Base-by-base conservation (phyloP, 1,140 invertebrate genomes). In the fruit fly (Drosophila melanogaster) region DNA sequence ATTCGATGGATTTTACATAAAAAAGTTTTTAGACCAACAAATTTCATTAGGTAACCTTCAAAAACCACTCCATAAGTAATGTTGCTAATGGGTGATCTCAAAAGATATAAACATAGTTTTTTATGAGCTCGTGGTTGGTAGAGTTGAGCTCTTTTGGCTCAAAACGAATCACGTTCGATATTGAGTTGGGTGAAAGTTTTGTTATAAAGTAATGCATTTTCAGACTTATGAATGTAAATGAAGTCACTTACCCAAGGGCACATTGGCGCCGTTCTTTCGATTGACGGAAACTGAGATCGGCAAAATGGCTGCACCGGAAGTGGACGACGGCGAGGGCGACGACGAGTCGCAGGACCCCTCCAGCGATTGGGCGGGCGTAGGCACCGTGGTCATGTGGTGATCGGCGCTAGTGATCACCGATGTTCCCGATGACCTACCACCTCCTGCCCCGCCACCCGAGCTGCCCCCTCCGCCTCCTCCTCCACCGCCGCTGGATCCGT, bases 321-420 rank as follows among this genome's bases (percentile, higher is more conserved):
- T 91, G 50, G 91, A 92, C 12, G 91, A 92, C 41, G 91, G 91
- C 55, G 91, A 92, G 30, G 90, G 90, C 53, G 91, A 92, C 0
- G 91, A 90, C 47, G 91, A 92, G 72, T 92, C 91, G 64, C 91
- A 91, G 38, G 91, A 92, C 7, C 91, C 91, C 65, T 91, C 89
- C 40, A 92, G 49, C 26, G 91, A 92, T 30, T 90, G 90, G 33
- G 91, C 87, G 30, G 91, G 91, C 43, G 91, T 90, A 49, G 91
- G 90, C 49, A 92, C 91, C 30, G 90, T 80, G 15, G 73, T 73
- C 80, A 91, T 91, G 61, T 91, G 90, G 24, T 90, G 90, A 40
- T 91, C 90, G 41, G 76, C 75, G 37, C 84, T 87, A 43, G 83
- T 87, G 22, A 87, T 90, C 49, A 80, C 79, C 51, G 80, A 78